Conservation (phyloP, 1,140 invertebrate genomes). For the Ctenoplectra terminalis region DNA sequence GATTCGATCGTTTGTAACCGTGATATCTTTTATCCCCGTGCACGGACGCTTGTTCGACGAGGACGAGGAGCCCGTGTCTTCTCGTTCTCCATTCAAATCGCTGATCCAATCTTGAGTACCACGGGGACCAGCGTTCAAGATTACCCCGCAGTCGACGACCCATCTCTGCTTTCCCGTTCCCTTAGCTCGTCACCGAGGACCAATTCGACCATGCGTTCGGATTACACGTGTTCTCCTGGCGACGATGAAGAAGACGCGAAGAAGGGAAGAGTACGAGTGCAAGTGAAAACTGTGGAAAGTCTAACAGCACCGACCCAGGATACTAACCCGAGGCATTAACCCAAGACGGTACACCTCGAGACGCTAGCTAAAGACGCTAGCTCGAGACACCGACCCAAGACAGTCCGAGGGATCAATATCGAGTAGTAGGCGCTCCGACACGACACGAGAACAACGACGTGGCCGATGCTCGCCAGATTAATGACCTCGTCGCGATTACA, state of each 20-base stretch:
- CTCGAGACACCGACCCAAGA: background rate
- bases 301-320: too few species aligned
- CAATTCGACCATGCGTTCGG: slow-evolving; percentile 6
- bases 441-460: slow-evolving; percentile 47
- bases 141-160: slow-evolving; percentile 12
- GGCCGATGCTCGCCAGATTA: slow-evolving; percentile 72
- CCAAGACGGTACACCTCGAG: too few species aligned
- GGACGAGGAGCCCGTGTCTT: background rate
- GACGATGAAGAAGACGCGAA: background rate
- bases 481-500: slow-evolving; percentile 69
- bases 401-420: slow-evolving; percentile 66
- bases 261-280: too few species aligned
- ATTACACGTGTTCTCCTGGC: background rate
- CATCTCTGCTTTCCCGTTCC: background rate
- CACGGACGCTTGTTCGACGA: background rate
- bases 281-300: too few species aligned
- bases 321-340: too few species aligned
- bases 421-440: slow-evolving; percentile 59
- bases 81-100: slow-evolving; percentile 44
- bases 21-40: background rate
- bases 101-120: slow-evolving; percentile 51
- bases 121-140: slow-evolving; percentile 25
- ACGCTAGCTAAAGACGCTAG: too few species aligned
- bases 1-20: slow-evolving; percentile 20
- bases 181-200: background rate